Base-by-base conservation (phyloP, 2,888 invertebrate species). In the Epirrhoe tristata region DNA sequence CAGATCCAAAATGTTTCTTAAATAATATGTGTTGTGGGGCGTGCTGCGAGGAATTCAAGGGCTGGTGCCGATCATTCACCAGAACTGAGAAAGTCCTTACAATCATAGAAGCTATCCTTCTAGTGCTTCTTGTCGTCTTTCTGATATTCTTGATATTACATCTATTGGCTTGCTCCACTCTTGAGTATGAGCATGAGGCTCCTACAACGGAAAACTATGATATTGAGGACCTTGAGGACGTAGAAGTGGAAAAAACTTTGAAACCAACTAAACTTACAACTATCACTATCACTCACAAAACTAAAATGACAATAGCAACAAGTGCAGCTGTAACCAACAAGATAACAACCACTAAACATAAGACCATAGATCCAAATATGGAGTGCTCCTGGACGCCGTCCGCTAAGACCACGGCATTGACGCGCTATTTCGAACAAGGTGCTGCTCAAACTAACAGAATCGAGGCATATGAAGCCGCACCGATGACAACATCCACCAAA, bases 41-140 rank as follows among this genome's bases (percentile, higher is more conserved):
- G 63, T 89, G 81, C 74, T 88, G 85, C 69, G 83, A 77, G 67
- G 85, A 89, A 74, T 81, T 87, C 57, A 82, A 74, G 64, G 87
- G 87, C 58, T 93, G 93, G 93, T 84, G 85, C 76, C 81, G 79
- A 72, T 85, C 93, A 1, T 93, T 92, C 75, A 93, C 92, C 2
- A 79, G 72, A 60, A 81, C 80, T 0, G 93, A 93, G 71, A 67
- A 74, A 3, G 63, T 80, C 1, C 78, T 92, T n/a, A 71, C 82
- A 0, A 31, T 84, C 8, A 48, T 90, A 34, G 84, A 89, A 71
- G 81, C 76, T 17, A 12, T 84, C 5, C 77, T 92, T 2, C 71
- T 92, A 7, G 67, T 82, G 5, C 36, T 85, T 12, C 78, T 89
- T 24, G 68, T 90, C 43, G 75, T 71, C 0, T 81, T 87, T 65